Conservation (phyloP, 2,113 vertebrate species). For the Herpetotheres cachinnans region DNA sequence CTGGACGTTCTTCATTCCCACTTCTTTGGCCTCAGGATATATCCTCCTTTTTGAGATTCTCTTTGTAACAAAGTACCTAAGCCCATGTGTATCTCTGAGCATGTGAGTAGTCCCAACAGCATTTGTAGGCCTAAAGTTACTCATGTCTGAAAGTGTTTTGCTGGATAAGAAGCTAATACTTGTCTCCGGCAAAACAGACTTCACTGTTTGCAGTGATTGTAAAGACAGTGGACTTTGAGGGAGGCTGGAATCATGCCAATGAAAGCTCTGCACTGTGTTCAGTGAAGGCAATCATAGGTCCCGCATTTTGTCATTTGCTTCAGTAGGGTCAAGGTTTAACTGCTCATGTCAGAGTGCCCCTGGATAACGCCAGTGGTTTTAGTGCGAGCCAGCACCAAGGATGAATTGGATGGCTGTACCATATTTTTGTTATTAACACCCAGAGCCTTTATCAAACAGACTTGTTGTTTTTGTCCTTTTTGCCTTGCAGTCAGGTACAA, state of each 20-base stretch:
- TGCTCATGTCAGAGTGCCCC: neutral
- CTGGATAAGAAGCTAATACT: neutral
- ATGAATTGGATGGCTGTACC: neutral
- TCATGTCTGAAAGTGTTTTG: neutral
- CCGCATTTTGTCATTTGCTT: neutral
- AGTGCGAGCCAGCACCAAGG: neutral
- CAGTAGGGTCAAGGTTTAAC: neutral
- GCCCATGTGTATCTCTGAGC: neutral
- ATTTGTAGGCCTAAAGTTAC: neutral
- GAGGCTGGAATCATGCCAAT: neutral
- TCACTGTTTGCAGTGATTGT: neutral
- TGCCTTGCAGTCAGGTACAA: neutral
- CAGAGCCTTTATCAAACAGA: neutral
- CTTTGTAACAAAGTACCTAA: neutral
- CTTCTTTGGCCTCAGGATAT: neutral
- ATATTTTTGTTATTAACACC: neutral
- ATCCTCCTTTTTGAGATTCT: neutral
- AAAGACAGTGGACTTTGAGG: accelerated
- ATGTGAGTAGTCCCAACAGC: neutral
- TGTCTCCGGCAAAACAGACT: neutral
- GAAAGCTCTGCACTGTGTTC: neutral
- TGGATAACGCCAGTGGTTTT: neutral
- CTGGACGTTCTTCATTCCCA: neutral
- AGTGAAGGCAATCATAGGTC: neutral
- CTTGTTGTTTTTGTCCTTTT: neutral